Evolutionary conservation across 2,797 vertebrate genomes (phyloP), one percentile per base, ranked within the genome.

Genomic region (Geotrypetes seraphini): DNA sequence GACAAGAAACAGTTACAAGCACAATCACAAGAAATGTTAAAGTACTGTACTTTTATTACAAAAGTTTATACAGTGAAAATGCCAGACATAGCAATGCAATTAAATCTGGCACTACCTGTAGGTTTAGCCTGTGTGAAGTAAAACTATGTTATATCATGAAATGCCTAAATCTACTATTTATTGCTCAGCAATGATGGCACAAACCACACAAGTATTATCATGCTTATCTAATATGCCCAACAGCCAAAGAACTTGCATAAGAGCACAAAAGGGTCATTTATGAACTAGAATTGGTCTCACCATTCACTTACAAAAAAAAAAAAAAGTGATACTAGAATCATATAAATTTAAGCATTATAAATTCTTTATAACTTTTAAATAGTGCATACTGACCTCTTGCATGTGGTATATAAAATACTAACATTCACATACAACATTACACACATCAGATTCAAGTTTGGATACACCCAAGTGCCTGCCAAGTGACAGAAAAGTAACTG

Each of bases 151-250:
- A 53, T 68, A 69, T 66, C 54, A 70, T 70, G 71, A 66, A 73
- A 65, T 69, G 64, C 60, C 73, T 75, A 77, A 48, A 53, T 63
- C 66, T 75, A 73, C 57, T 50, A 54, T 55, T 58, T 91, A 90
- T 88, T 89, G 84, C 81, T 90, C 77, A 68, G 71, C 82, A 83
- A 78, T 73, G 75, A 85, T 88, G 85, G 88, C 84, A 89, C 85
- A 83, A 81, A 88, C 83, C 49, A 86, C 66, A 45, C 65, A 70
- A 69, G 67, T 78, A 66, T 69, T 72, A 81, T 84, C 87, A 91
- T 89, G 86, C 87, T 86, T 79, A 83, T 57, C 75, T 71, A 86
- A 71, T 75, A 84, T 83, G 81, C 62, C 63, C 67, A 70, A 69
- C 60, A 75, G 74, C 70, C 70, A 75, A 69, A 77, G 57, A 72